Evolutionary conservation across 2,888 invertebrate species (phyloP).

Genomic region (Orthosia incerta): DNA sequence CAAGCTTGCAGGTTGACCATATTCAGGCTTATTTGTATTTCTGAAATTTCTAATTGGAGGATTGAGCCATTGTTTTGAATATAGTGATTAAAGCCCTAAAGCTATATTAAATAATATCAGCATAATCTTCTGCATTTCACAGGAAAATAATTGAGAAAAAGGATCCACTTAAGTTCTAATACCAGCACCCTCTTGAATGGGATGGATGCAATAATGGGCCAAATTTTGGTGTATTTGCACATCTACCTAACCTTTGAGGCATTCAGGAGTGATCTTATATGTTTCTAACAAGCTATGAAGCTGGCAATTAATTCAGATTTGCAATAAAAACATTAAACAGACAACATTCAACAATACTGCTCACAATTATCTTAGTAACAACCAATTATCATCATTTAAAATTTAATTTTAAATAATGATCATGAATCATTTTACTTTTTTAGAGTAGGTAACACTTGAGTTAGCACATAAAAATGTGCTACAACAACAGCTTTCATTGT

Average conservation of each 20-base stretch:
- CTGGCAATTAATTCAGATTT: background rate
- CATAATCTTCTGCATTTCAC: too few species aligned
- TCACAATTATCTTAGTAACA: background rate
- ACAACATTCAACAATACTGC: background rate
- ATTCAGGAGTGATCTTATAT: background rate
- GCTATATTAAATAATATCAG: too few species aligned
- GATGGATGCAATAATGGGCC: background rate
- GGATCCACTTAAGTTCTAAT: too few species aligned
- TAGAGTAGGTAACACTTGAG: slow-evolving; percentile 13
- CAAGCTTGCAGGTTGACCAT: too few species aligned
- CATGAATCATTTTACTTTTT: background rate
- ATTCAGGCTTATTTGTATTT: too few species aligned
- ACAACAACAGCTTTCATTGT: slow-evolving; percentile 25
- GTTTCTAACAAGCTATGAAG: background rate
- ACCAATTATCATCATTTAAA: background rate
- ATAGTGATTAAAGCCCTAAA: too few species aligned
- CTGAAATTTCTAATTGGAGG: too few species aligned
- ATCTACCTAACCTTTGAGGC: background rate
- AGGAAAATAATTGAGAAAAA: too few species aligned
- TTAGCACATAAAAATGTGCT: slow-evolving; percentile 1
- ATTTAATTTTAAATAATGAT: background rate
- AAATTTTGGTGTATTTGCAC: background rate
- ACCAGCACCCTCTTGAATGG: background rate
- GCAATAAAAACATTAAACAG: background rate
- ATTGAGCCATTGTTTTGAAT: too few species aligned